Base-by-base conservation (phyloP, 2,113 vertebrate species). In the Acanthisitta chloris region DNA sequence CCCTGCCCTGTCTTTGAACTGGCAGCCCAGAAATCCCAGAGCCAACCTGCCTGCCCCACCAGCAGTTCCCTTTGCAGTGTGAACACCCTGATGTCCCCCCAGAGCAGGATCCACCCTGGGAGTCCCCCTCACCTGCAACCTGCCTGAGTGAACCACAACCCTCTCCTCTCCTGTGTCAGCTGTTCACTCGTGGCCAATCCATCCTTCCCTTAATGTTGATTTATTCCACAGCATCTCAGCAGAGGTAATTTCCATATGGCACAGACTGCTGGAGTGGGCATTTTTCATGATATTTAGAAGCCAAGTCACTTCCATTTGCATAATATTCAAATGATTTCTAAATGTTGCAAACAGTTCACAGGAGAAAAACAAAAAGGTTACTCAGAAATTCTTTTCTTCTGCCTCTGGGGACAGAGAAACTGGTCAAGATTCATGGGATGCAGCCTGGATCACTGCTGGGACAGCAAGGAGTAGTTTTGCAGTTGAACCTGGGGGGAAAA, bases 261-360 rank as follows among this genome's bases (percentile, higher is more conserved):
- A 95, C 81, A 96, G 21, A n/a, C 70, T 92, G 84, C 83, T 25
- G 2, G 81, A 94, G 82, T 76, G 81, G 93, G 81, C 93, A 95
- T 92, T 94, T 96, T 87, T 81, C 86, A 88, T 90, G 73, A 81
- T 87, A 92, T 85, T 96, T 84, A 87, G 86, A 91, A 92, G 83
- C 61, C 81, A 94, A 89, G 91, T 89, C 83, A 76, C 77, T 96
- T 29, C 65, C 28, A 94, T 87, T 95, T 92, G 78, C 91, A 94
- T 91, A 95, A 91, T 79, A 94, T 90, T 94, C 88, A 84, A 93
- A 95, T 87, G 81, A 92, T 87, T 89, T 84, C 61, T 87, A 76
- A 79, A 80, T 81, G 70, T 65, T 94, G 94, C 76, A 92, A 97
- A 80, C 70, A 76, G 78, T 91, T 91, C 78, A 65, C 40, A 64